Evolutionary conservation across 1,140 invertebrate genomes (phyloP).

Genomic region (Chironomus tepperi): DNA sequence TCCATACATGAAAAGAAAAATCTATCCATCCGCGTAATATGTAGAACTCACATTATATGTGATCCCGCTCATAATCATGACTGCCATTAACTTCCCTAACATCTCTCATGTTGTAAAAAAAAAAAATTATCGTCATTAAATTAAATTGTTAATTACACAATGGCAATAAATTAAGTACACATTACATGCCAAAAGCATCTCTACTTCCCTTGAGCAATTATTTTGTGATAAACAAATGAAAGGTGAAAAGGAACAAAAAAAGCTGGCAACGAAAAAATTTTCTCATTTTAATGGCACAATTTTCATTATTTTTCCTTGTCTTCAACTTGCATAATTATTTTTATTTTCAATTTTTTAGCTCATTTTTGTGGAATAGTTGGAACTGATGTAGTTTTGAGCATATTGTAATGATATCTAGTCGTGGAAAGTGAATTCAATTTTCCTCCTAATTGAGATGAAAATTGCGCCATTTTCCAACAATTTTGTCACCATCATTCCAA

Average conservation of each 20-base stretch:
- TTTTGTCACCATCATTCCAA: too few relatives aligned
- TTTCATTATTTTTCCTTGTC: too few relatives aligned
- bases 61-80: background rate
- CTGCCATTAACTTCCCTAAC: background rate
- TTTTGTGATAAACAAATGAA: constrained; percentile 13
- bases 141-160: constrained; percentile 15
- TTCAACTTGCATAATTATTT: background rate
- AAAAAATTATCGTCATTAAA: background rate
- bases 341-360: background rate
- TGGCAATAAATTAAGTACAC: constrained; percentile 8
- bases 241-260: background rate
- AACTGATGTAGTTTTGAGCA: background rate
- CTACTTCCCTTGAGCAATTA: background rate
- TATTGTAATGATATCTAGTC: background rate
- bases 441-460: background rate
- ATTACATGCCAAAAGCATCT: background rate
- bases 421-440: background rate
- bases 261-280: background rate
- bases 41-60: background rate
- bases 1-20: background rate
- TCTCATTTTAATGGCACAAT: background rate
- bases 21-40: background rate
- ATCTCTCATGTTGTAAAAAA: background rate
- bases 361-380: background rate
- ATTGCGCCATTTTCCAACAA: too few relatives aligned